These are phyloP conservation scores for Anoplius nigerrimus DNA, from an alignment of 2,888 invertebrate genomes.

Conservation along the genomic window DNA sequence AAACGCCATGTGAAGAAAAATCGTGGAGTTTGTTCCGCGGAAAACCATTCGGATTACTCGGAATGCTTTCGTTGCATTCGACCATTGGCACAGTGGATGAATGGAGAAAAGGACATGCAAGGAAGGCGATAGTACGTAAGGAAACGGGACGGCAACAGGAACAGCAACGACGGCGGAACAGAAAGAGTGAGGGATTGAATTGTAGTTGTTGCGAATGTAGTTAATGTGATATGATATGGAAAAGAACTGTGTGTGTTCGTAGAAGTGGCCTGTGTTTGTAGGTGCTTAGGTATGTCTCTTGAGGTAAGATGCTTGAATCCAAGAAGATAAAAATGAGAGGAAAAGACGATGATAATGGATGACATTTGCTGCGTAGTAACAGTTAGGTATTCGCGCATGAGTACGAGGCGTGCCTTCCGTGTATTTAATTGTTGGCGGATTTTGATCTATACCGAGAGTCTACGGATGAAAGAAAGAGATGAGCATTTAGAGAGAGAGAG, in stretches of 20 bases:
- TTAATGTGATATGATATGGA: conserved; percentile 69
- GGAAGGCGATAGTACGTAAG: conserved; percentile 6
- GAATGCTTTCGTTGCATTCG: neutral
- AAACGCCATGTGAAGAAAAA: too few species aligned
- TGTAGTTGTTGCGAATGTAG: conserved; percentile 33
- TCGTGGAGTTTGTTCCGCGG: too few species aligned
- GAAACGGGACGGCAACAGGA: neutral
- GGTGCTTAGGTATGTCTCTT: conserved; percentile 67
- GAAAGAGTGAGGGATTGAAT: conserved; percentile 37
- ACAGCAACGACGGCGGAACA: conserved; percentile 1
- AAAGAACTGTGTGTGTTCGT: conserved; percentile 70
- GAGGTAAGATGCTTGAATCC: conserved; percentile 27
- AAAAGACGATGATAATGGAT: conserved; percentile 38
- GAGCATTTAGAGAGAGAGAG: conserved; percentile 1
- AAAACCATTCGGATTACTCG: neutral
- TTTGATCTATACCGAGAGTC: conserved; percentile 61
- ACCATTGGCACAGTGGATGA: neutral
- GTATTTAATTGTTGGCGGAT: conserved; percentile 72
- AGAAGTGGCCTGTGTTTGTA: conserved; percentile 72
- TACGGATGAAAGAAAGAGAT: conserved; percentile 32
- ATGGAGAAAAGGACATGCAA: conserved; percentile 1
- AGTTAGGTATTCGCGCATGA: conserved; percentile 71
- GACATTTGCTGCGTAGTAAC: conserved; percentile 43
- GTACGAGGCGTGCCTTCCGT: conserved; percentile 74
- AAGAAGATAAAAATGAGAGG: conserved; percentile 44